These are phyloP conservation scores for Diploptera punctata DNA, from an alignment of 2,888 invertebrate genomes.

Conservation along the genomic window DNA sequence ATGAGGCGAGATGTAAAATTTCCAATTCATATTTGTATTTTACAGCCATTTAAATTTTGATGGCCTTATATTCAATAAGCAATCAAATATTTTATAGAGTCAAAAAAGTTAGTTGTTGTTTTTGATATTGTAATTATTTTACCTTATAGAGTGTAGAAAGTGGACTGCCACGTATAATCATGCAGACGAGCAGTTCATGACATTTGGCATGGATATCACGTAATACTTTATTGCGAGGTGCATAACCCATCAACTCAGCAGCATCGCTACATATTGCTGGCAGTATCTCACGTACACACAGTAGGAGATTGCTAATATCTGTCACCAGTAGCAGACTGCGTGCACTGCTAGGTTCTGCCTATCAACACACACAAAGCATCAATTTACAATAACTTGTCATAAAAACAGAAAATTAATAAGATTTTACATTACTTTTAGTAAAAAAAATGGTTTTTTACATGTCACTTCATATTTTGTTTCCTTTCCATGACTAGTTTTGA, in stretches of 20 bases:
- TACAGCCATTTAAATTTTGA: too few species aligned
- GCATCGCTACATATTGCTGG: conserved; percentile 71
- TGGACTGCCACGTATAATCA: conserved; percentile 76
- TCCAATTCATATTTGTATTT: too few species aligned
- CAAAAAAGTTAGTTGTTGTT: too few species aligned
- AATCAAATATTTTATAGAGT: too few species aligned
- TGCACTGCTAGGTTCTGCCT: conserved; percentile 70
- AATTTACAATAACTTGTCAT: background rate
- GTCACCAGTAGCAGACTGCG: conserved; percentile 67
- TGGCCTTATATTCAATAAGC: too few species aligned
- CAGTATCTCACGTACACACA: conserved; percentile 76
- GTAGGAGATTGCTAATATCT: conserved; percentile 77
- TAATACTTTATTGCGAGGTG: conserved; percentile 63
- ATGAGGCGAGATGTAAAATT: too few species aligned
- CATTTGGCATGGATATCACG: conserved; percentile 85
- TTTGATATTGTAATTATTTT: too few species aligned
- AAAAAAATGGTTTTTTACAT: background rate
- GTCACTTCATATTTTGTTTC: too few species aligned
- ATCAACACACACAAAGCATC: conserved; percentile 34
- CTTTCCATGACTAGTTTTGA: too few species aligned
- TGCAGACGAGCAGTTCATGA: conserved; percentile 75
- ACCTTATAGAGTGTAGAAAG: conserved; percentile 80
- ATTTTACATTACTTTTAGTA: background rate
- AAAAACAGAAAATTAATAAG: background rate
- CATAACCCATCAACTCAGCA: conserved; percentile 48